These are phyloP conservation scores for Lagenorhynchus albirostris DNA, from an alignment of 2,113 vertebrate species.

Conservation along the genomic window DNA sequence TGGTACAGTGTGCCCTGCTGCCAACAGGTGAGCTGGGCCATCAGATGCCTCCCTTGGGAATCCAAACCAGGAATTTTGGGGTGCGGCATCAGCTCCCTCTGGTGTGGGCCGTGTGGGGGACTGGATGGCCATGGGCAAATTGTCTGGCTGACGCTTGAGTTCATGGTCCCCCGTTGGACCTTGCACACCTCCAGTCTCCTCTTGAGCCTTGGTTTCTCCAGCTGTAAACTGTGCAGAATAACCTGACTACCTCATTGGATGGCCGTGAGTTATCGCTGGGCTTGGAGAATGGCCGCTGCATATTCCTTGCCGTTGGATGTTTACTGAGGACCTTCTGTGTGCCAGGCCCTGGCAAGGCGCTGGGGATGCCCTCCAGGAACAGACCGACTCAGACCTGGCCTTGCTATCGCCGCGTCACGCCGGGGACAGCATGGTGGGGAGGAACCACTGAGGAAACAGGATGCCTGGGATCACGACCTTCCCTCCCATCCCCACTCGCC, in stretches of 20 bases:
- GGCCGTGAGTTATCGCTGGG: rapidly evolving
- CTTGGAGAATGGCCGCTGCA: rapidly evolving
- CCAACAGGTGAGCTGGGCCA: not conserved
- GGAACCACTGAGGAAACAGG: no score
- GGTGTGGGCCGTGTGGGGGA: rapidly evolving
- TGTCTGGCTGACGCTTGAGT: rapidly evolving
- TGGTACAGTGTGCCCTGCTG: not conserved
- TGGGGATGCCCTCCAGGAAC: not conserved
- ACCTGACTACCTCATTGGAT: rapidly evolving
- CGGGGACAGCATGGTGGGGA: rapidly evolving
- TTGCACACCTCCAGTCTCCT: rapidly evolving
- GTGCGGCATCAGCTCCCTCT: not conserved
- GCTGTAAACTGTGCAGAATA: not conserved
- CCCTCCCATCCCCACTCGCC: no score
- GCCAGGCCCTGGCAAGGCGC: not conserved
- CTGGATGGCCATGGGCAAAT: rapidly evolving
- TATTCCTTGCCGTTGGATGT: rapidly evolving
- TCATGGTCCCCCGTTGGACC: not conserved
- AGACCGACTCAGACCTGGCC: not conserved
- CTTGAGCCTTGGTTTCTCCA: not conserved
- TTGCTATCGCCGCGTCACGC: rapidly evolving
- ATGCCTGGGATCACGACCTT: rapidly evolving
- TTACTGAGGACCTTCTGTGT: not conserved
- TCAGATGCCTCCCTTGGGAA: not conserved
- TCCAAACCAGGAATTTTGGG: not conserved